These are phyloP conservation scores for Tipula vernalis DNA, from an alignment of 2,888 invertebrate species.

Conservation along the genomic window DNA sequence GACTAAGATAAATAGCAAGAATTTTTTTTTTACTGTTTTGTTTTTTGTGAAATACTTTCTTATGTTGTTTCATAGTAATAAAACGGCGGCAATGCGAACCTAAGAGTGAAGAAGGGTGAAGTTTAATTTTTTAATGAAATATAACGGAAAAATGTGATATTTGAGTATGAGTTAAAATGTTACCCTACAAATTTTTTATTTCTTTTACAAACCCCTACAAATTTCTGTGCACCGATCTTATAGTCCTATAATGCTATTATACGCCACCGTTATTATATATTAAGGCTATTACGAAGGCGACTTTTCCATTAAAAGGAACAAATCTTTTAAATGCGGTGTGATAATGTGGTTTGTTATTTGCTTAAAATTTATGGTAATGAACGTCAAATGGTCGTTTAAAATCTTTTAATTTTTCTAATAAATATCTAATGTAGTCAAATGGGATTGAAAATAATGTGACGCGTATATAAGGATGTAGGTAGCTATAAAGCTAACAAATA, in stretches of 20 bases:
- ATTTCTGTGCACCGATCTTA: not conserved
- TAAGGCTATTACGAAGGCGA: not conserved
- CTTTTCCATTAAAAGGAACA: not conserved
- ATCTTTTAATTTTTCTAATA: not conserved
- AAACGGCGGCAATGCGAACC: not conserved
- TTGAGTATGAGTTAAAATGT: not conserved
- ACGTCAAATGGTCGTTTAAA: not conserved
- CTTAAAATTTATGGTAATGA: not conserved
- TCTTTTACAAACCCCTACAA: not conserved
- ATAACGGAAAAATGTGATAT: not conserved
- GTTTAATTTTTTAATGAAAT: not conserved
- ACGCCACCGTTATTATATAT: not conserved
- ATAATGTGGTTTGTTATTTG: not conserved
- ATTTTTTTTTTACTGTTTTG: not conserved
- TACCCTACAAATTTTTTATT: not conserved
- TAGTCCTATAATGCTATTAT: not conserved
- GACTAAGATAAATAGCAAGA: constrained; percentile 7
- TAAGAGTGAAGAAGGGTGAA: not conserved
- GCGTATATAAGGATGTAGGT: not conserved
- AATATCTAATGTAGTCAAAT: not conserved
- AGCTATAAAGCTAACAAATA: no score
- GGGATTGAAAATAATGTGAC: not conserved
- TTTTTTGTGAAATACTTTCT: not conserved
- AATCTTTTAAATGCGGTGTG: constrained; percentile 4
- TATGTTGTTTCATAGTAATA: not conserved